These are phyloP conservation scores for Sylvietta virens DNA, from an alignment of 2,113 vertebrate species.

Conservation along the genomic window DNA sequence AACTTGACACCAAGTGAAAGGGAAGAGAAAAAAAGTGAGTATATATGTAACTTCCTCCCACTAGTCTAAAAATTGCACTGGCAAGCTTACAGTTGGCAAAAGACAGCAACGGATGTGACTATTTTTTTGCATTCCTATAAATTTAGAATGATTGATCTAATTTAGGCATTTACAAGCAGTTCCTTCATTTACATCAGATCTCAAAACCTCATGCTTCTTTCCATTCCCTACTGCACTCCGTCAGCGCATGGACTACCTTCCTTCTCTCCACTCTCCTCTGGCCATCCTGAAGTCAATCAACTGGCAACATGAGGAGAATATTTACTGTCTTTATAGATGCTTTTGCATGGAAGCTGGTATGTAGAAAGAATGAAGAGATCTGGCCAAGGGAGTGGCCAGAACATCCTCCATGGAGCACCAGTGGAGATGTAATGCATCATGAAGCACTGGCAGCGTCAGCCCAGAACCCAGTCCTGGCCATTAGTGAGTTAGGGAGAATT, in stretches of 20 bases:
- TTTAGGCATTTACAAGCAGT: not conserved
- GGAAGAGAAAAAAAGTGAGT: not conserved
- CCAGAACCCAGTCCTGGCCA: not conserved
- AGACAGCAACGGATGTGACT: not conserved
- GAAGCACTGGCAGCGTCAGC: not conserved
- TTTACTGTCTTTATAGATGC: not conserved
- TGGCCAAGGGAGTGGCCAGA: not conserved
- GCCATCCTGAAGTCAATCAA: not conserved
- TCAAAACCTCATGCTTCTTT: not conserved
- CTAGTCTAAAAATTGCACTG: slow-evolving; percentile 2
- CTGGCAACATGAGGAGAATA: not conserved
- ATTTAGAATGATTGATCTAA: not conserved
- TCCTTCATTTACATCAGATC: not conserved
- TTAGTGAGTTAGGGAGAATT: not conserved
- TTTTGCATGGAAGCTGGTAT: not conserved
- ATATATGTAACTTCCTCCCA: not conserved
- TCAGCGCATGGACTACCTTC: not conserved
- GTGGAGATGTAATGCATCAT: not conserved
- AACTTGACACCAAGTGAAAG: not conserved
- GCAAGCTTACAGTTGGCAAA: slow-evolving; percentile 1
- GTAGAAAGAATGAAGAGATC: not conserved
- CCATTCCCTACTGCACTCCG: not conserved
- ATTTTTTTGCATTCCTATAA: not conserved
- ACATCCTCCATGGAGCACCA: not conserved
- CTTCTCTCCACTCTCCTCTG: not conserved